Evolutionary conservation across 1,140 invertebrate genomes (phyloP), one percentile per base, ranked within the genome.

Genomic region (Cheumatopsyche charites): DNA sequence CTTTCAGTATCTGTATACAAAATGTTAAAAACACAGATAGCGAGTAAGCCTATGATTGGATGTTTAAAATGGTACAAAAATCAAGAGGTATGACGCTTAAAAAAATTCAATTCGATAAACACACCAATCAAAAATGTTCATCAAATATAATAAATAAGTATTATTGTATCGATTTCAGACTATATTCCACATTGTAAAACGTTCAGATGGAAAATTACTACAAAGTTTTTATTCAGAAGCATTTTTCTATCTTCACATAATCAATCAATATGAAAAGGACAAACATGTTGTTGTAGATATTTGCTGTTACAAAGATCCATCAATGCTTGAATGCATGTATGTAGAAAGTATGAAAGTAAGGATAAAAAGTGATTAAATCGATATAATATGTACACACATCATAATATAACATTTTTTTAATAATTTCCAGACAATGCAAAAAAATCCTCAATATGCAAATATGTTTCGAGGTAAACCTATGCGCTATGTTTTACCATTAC

Each of bases 181-280:
- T 0, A 81, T 91, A 43, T 89, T 96, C 75, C 88, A 93, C 73
- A 81, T 95, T 0, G 81, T 95, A 0, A 87, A 87, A 5, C 85
- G 90, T 26, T 77, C 84, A 65, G 88, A 84, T 25, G 91, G 90
- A 1, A 81, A 86, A 76, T 75, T 88, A 47, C 79, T 81, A 0
- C 86, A 85, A 49, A 88, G 86, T 52, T 92, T 89, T 78, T 78
- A 88, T 19, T 87, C 92, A 0, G 90, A 93, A 67, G 82, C 90
- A 0, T 90, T 96, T 72, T 96, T 96, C 78, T 95, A 90, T 76
- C 85, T 96, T 1, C 95, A 97, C 78, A 92, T 94, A 36, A 94
- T 96, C 65, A 97, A 97, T 82, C 89, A 92, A 63, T 97, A 90
- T 78, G 94, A 95, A 78, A 83, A 84, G 58, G 88, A 90, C 49